Percentiles rank a stretch among this genome's conserved stretches.
Evolutionary conservation across 2,113 vertebrate genomes (phyloP).

Genomic region (Vireo altiloquus): DNA sequence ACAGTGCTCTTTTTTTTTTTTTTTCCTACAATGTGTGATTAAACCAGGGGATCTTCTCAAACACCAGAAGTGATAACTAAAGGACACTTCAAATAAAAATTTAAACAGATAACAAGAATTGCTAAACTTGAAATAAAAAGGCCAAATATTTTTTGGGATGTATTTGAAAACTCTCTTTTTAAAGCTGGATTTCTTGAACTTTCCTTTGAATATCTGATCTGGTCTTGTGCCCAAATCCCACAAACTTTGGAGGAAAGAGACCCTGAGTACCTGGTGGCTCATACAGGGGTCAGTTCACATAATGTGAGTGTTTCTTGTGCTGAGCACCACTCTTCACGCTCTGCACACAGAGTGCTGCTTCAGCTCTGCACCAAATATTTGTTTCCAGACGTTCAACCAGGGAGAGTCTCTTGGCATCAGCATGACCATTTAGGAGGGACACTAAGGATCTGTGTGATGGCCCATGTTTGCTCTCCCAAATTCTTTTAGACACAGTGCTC

Average conservation of each 20-base stretch:
- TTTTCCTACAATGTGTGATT: neutral
- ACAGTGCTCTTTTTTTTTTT: neutral
- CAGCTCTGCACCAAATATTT: neutral
- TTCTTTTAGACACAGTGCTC: neutral
- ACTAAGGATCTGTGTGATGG: neutral
- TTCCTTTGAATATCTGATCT: neutral
- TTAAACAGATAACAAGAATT: neutral
- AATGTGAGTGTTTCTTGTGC: neutral
- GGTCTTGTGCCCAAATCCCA: neutral
- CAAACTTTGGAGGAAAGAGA: neutral
- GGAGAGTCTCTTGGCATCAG: neutral
- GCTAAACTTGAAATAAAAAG: neutral
- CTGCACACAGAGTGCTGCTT: neutral
- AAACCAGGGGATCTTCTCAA: neutral
- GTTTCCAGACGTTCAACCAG: neutral
- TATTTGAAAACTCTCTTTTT: neutral
- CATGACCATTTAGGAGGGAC: neutral
- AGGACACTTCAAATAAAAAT: neutral
- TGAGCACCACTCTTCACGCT: neutral
- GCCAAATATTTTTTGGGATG: neutral
- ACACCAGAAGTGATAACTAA: neutral
- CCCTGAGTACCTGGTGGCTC: neutral
- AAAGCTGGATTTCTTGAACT: neutral
- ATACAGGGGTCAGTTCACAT: rapidly evolving
- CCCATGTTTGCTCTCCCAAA: neutral